Base-by-base conservation (phyloP, 2,888 invertebrate genomes). In the Yponomeuta cagnagella region DNA sequence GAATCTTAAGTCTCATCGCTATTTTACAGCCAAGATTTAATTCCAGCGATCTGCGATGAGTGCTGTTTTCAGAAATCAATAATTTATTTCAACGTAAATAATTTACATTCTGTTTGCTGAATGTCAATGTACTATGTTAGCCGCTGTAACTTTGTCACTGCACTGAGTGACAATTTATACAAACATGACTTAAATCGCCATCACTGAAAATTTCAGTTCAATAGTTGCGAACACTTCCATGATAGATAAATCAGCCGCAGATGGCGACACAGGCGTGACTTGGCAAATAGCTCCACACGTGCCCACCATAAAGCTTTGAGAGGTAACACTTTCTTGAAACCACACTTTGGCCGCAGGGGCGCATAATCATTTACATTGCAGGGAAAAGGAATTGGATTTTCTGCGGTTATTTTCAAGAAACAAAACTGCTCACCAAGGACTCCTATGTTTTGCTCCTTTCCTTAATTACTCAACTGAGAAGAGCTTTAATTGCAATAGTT, bases 221-320 rank as follows among this genome's bases (percentile, higher is more conserved):
- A 70, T 70, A 71, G 71, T 72, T 68, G 71, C 52, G 70, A 71
- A 75, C 72, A 15, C 73, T 75, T 76, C 73, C 77, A 74, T 74
- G 78, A 77, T 80, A 79, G 78, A 84, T 85, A 86, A 84, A 87
- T 86, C 82, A 82, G 77, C 77, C 79, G 82, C 83, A 85, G 84
- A 79, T 83, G 83, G 77, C 77, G 78, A 78, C 76, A 77, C 73
- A 76, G 77, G 33, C 79, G 84, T 81, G 80, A 81, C 80, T 82
- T 74, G 79, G 77, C 76, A 73, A 74, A 74, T 76, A 75, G 73
- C 73, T 73, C 52, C 74, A 75, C 76, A 75, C 74, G 74, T 76
- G 75, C 75, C 74, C 74, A 75, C 74, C 75, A 74, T 74, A 73
- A 72, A 73, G 71, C 70, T 69, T 58, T 72, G 70, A 63, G 31